These are phyloP conservation scores for Actinopyga echinites DNA, from an alignment of 53 echinoderm and acorn worm species.

Conservation along the genomic window DNA sequence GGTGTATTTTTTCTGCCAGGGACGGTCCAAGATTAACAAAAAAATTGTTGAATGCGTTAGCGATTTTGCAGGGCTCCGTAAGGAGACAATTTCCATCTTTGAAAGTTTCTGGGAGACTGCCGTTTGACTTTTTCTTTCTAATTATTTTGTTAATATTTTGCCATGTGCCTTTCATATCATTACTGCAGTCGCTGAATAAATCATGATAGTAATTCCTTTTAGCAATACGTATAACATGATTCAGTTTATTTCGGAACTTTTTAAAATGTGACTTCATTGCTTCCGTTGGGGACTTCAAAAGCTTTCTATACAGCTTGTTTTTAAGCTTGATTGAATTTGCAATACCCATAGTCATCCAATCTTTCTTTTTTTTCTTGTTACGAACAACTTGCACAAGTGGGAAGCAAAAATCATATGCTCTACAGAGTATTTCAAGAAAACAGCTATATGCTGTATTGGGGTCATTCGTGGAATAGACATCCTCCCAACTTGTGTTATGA, in stretches of 20 bases:
- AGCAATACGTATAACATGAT: not conserved
- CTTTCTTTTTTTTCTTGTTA: not conserved
- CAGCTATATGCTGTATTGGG: too few relatives aligned
- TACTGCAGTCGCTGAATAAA: not conserved
- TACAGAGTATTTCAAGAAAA: not conserved
- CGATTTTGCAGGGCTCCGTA: not conserved
- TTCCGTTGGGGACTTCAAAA: too few relatives aligned
- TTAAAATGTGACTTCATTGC: not conserved
- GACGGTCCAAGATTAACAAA: not conserved
- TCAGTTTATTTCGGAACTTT: not conserved
- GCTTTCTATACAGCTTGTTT: not conserved
- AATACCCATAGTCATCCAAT: constrained; percentile 11
- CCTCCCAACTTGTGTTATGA: too few relatives aligned
- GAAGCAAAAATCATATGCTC: not conserved
- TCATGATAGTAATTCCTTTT: too few relatives aligned
- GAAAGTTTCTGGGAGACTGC: not conserved
- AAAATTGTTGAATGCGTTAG: not conserved
- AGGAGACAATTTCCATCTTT: not conserved
- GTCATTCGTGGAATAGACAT: too few relatives aligned
- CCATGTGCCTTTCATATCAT: not conserved
- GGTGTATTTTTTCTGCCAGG: not conserved
- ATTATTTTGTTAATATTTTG: not conserved
- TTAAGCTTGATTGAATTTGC: too few relatives aligned
- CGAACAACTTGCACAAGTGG: not conserved
- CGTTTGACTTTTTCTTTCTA: not conserved